phyloP scores from a whole-genome alignment of 2,888 invertebrate species.

The Leptopilina drosophilae region DNA sequence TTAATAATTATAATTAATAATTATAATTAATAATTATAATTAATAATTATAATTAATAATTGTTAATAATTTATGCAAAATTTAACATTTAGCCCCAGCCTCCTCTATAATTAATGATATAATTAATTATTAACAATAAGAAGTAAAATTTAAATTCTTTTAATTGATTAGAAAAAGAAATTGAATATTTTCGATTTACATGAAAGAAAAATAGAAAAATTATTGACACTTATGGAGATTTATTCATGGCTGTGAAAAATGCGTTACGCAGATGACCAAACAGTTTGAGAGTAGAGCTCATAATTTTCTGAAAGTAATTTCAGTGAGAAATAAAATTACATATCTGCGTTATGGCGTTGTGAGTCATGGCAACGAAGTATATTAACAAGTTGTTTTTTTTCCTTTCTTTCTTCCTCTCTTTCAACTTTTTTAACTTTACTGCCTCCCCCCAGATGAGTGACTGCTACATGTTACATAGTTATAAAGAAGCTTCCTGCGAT shows the following conservation, averaged over 20 bases:
- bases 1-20: too few species aligned
- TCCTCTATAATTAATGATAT: too few species aligned
- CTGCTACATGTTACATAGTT: not conserved
- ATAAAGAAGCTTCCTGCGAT: conserved; percentile 27
- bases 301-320: conserved; percentile 46
- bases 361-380: conserved; percentile 42
- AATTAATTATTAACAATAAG: too few species aligned
- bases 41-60: too few species aligned
- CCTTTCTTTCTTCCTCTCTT: not conserved
- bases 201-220: too few species aligned
- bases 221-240: not conserved
- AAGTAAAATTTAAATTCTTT: too few species aligned
- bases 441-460: conserved; percentile 5
- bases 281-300: conserved; percentile 8
- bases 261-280: conserved; percentile 15
- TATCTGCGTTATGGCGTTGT: conserved; percentile 41
- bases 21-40: too few species aligned
- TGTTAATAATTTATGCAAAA: too few species aligned
- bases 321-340: conserved; percentile 41
- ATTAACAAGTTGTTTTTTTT: not conserved
- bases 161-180: not conserved
- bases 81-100: too few species aligned
- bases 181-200: not conserved
- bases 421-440: not conserved
- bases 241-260: not conserved